Evolutionary conservation across 2,888 invertebrate genomes (phyloP), one percentile per base, ranked within the genome.

Genomic region (Plagodis dolabraria): DNA sequence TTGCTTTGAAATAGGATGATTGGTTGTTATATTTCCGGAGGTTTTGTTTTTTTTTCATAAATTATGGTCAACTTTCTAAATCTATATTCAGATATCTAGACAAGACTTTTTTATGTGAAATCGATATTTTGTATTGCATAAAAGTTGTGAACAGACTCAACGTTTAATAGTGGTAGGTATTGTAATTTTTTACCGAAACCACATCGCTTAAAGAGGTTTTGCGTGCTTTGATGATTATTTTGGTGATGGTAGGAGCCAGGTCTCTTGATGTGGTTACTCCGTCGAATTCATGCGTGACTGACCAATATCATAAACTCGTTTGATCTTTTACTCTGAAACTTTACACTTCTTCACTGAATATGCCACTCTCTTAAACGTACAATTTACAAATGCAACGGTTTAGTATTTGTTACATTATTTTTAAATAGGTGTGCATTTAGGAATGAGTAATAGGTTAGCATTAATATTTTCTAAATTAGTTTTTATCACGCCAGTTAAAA

Each of bases 271-370:
- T 65, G 64, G 62, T 55, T 49, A 56, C 55, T 47, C 40, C 55
- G 34, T 47, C 11, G 33, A 51, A 12, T 49, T 53, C 33, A 43
- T 46, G 40, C 52, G 38, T 47, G 48, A 58, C 59, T 59, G 44
- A 55, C 60, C 60, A 51, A 40, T 48, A 54, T 47, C 52, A 42
- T 60, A 40, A 53, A 49, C 35, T n/a, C 42, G 47, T 62, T 66
- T 66, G 64, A 66, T 66, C 57, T 64, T 57, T 60, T 2, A 33
- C 54, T 48, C 64, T 44, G 54, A 55, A 64, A 58, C 50, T 42
- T 44, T 52, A 50, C 49, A 46, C 49, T 10, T 6, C 38, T 36
- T 48, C 12, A 38, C 38, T 36, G 2, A 7, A 22, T n/a, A n/a
- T n/a, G n/a, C n/a, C n/a, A n/a, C n/a, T n/a, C n/a, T n/a, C n/a